Evolutionary conservation across 2,113 vertebrate genomes (phyloP).

Genomic region (Alosa alosa): DNA sequence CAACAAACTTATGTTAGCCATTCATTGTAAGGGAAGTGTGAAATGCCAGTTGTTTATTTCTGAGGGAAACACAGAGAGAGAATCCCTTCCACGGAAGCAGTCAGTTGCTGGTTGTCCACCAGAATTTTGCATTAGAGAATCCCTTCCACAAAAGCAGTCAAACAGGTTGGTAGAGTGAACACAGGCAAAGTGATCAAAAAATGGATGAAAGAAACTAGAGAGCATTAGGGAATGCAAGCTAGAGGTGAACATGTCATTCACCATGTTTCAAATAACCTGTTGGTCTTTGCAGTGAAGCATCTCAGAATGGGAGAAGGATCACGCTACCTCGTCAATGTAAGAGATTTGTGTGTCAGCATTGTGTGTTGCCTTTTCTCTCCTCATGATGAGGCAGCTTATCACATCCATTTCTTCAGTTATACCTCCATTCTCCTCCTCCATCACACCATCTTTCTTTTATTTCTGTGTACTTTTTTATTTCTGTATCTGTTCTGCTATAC

Average conservation of each 20-base stretch:
- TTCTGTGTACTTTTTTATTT: neutral
- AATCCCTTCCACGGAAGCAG: neutral
- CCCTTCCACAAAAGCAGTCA: neutral
- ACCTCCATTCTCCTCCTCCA: neutral
- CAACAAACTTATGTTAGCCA: neutral
- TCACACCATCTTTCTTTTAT: neutral
- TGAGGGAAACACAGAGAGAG: neutral
- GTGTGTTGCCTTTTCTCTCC: neutral
- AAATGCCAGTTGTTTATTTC: neutral
- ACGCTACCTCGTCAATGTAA: constrained; percentile 64
- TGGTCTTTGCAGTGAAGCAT: neutral
- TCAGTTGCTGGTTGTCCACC: neutral
- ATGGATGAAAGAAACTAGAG: neutral
- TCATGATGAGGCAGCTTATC: neutral
- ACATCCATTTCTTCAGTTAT: neutral
- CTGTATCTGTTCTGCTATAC: neutral
- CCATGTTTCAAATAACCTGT: neutral
- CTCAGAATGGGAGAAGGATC: constrained; percentile 56
- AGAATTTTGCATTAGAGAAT: neutral
- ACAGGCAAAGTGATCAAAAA: neutral
- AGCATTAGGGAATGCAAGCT: neutral
- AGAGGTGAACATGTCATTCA: neutral
- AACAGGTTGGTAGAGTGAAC: neutral
- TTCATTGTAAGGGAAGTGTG: neutral
- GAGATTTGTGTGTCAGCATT: constrained; percentile 25